These are phyloP conservation scores for Nyctibius grandis DNA, from an alignment of 2,797 vertebrate species.

Conservation along the genomic window DNA sequence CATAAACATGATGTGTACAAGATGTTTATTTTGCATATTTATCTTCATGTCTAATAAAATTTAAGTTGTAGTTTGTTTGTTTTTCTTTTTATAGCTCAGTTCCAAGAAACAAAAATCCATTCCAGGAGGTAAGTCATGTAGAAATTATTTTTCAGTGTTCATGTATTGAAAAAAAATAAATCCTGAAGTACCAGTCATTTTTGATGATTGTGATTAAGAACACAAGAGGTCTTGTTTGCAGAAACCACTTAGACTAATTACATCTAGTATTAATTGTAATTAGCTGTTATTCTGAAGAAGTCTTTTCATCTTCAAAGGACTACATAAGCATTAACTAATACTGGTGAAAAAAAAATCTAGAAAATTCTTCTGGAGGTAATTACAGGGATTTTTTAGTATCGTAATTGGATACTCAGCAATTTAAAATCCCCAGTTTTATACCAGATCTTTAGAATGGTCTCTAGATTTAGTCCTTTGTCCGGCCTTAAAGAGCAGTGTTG, in stretches of 20 bases:
- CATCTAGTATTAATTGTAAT: background rate
- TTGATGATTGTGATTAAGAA: background rate
- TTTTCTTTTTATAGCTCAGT: conserved; percentile 83
- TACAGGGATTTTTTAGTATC: background rate
- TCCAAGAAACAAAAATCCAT: conserved; percentile 97
- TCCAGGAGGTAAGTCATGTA: conserved; percentile 87
- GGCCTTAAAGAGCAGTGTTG: background rate
- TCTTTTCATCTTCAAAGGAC: conserved; percentile 6
- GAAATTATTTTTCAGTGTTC: background rate
- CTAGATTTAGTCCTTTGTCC: background rate
- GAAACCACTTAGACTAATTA: background rate
- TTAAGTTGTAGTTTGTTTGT: background rate
- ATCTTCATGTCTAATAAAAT: background rate
- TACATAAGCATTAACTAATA: background rate
- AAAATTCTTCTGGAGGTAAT: background rate
- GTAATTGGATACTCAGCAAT: background rate
- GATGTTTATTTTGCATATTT: background rate
- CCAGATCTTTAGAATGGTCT: background rate
- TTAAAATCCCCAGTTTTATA: background rate
- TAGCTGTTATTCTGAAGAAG: background rate
- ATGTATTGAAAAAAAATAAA: background rate
- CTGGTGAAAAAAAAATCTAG: background rate
- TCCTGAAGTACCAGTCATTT: background rate
- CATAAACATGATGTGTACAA: background rate
- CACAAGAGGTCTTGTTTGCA: background rate